Evolutionary conservation across 1,140 invertebrate species (phyloP).

Genomic region (Caenorhabditis tropicalis): DNA sequence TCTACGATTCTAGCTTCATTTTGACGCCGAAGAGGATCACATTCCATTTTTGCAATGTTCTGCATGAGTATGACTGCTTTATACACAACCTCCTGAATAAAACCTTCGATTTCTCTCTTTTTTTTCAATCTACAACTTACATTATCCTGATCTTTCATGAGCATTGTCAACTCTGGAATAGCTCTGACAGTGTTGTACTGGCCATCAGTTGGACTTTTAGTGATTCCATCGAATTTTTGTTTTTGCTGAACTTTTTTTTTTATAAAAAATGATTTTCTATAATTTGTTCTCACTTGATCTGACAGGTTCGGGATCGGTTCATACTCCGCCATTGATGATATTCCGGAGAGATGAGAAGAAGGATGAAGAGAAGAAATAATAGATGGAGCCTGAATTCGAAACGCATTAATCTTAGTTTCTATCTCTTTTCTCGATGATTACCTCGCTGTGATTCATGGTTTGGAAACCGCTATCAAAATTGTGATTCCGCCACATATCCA

Average conservation of each 20-base stretch:
- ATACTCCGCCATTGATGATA: conserved; percentile 15
- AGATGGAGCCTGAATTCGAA: conserved; percentile 37
- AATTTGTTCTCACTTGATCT: not conserved
- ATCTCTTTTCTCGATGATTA: not conserved
- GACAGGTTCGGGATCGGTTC: not conserved
- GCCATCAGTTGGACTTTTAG: not conserved
- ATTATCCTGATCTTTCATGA: conserved; percentile 29
- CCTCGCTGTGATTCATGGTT: conserved; percentile 40
- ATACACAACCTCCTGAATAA: conserved; percentile 25
- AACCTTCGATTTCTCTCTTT: not conserved
- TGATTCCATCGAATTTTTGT: conserved; percentile 33
- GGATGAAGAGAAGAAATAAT: conserved; percentile 21
- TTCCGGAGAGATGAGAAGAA: conserved; percentile 22
- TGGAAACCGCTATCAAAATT: conserved; percentile 39
- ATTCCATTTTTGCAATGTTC: conserved; percentile 45
- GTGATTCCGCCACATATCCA: conserved; percentile 38
- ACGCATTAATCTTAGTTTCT: conserved; percentile 39
- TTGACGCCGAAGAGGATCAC: not conserved
- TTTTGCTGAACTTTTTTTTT: not conserved
- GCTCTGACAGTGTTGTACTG: conserved; percentile 26
- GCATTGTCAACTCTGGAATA: conserved; percentile 10
- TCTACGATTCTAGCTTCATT: not conserved
- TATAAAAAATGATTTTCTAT: no score
- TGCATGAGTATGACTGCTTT: conserved; percentile 40
- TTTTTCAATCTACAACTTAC: not conserved